These are phyloP conservation scores for Oncorhynchus masou DNA, from an alignment of 2,113 vertebrate genomes.

Conservation along the genomic window DNA sequence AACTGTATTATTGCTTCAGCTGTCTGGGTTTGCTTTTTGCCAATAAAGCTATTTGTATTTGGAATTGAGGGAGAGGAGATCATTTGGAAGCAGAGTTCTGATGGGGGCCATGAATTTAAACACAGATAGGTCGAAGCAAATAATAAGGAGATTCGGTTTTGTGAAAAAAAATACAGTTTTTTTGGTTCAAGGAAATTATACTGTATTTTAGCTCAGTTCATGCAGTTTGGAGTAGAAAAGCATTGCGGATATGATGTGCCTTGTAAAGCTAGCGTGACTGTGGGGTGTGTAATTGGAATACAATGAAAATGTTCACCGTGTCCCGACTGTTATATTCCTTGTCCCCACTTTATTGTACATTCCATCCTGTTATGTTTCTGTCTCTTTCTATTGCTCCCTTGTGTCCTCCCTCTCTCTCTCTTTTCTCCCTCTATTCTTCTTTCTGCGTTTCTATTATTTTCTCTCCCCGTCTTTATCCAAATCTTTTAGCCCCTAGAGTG, in stretches of 20 bases:
- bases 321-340: background rate
- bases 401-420: background rate
- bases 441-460: background rate
- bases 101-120: constrained; percentile 27
- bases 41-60: constrained; percentile 52
- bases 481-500: background rate
- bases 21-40: constrained; percentile 22
- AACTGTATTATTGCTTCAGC: constrained; percentile 54
- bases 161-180: constrained; percentile 1
- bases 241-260: background rate
- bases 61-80: constrained; percentile 36
- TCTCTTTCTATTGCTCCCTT: background rate
- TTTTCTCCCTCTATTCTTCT: no score
- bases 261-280: background rate
- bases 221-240: background rate
- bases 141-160: constrained; percentile 14
- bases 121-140: constrained; percentile 27
- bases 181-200: background rate
- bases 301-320: background rate
- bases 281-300: background rate
- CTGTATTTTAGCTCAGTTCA: background rate
- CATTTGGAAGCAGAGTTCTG: constrained; percentile 31
- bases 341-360: background rate
- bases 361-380: background rate
- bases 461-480: background rate